Evolutionary conservation across 2,797 vertebrate genomes (phyloP), one percentile per base, ranked within the genome.

Genomic region (Eulemur mongoz): DNA sequence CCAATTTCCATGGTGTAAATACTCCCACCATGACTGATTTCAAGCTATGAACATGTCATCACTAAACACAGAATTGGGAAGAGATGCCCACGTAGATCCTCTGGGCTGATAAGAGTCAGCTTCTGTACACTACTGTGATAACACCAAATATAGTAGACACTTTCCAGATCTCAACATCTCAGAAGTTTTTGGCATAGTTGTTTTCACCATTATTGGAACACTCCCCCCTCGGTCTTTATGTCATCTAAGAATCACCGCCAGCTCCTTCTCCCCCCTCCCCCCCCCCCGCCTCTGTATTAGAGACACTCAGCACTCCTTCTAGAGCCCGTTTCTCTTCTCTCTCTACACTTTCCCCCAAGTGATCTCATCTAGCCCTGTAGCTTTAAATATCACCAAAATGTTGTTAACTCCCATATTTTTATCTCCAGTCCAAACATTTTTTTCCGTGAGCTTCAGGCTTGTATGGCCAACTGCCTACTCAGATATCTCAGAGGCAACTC

Each of bases 341-440:
- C 82, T 81, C 50, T 40, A 15, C 18, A 17, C 69, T 78, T 25
- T 1, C 23, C 23, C 35, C 27, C 17, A 1, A 11, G 38, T 59
- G 65, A 85, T 40, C 61, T 69, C 87, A 84, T 76, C 76, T 11
- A 86, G 63, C n/a, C 30, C 63, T 30, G 27, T 32, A 30, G 25
- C 43, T 96, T 93, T 88, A 95, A 95, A 81, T 81, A 83, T 78
- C 69, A 69, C 79, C 15, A 45, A 87, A 94, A 90, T 35, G 27
- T 87, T 88, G 43, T 88, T 78, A 91, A 73, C 10, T 5, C 80
- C 67, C 65, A 15, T 48, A 32, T 65, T 82, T 95, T 93, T 84
- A 91, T 96, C 96, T 95, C 82, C 23, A 76, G 25, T 50, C 57
- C 89, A 89, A 81, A 86, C 61, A 54, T 54, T 76, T 40, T 78